Evolutionary conservation across 2,113 vertebrate species (phyloP), one percentile per base, ranked within the genome.

Genomic region (Sylvietta virens): DNA sequence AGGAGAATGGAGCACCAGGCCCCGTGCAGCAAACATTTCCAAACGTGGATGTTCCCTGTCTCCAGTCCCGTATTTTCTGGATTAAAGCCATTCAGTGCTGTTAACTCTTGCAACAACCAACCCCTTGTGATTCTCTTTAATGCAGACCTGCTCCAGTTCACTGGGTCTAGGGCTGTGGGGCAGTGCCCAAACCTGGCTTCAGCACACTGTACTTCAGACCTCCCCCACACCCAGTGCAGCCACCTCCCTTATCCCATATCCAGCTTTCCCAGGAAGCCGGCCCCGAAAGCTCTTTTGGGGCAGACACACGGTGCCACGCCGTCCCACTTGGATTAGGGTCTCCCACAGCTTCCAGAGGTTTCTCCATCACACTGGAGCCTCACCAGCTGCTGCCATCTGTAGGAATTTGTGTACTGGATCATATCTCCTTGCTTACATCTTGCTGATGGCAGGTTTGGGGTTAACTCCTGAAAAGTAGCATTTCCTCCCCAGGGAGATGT

Each of bases 111-210:
- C 64, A 78, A 50, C 40, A 81, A 19, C 53, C 21, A 27, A 7
- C 7, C 0, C 0, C 53, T 58, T 4, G 0, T 39, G 76, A 24
- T 35, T 28, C 44, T 37, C 42, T 6, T 37, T 39, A 37, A 70
- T 20, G 76, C 16, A 2, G 45, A 44, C 44, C 19, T 0, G 0
- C 45, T 61, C 86, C 54, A 61, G 10, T 28, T 76, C 66, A 24
- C 28, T 11, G n/a, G 31, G 17, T 8, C 26, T 37, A 30, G 45
- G 14, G 44, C 7, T 31, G 48, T 72, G 73, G 58, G 61, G 58
- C 31, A 40, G 17, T 33, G 48, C 31, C 26, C 76, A 86, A 81
- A 83, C 60, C 58, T 81, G 73, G 30, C 26, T 90, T 39, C 79
- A 60, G 18, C 33, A 56, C 11, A 2, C 47, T 18, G 15, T 7